A percentile compares a stretch with the other conserved stretches of the same genome.
Conservation (phyloP, 2,797 vertebrate genomes). For the Micrastur ruficollis region DNA sequence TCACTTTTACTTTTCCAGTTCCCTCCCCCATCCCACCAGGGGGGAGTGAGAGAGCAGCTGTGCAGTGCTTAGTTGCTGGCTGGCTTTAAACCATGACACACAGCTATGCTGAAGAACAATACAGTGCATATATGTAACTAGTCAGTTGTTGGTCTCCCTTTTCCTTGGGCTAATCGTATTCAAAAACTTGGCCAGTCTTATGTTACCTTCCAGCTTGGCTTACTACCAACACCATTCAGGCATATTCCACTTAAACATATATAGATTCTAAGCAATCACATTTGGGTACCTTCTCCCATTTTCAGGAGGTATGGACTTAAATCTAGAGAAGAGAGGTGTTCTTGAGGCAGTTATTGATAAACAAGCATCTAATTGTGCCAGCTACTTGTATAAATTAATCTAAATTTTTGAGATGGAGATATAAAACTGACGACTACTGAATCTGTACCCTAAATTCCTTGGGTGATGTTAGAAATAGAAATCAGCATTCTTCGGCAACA, state of each 20-base stretch:
- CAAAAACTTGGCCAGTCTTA: not conserved
- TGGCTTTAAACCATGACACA: not conserved
- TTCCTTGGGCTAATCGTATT: not conserved
- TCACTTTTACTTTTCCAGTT: not conserved
- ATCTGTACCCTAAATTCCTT: not conserved
- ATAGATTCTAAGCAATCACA: not conserved
- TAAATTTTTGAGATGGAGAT: not conserved
- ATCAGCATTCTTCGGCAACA: not conserved
- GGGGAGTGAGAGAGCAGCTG: not conserved
- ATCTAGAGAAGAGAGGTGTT: not conserved
- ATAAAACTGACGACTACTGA: not conserved
- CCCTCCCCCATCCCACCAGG: not conserved
- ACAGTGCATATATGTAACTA: not conserved
- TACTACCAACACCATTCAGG: not conserved
- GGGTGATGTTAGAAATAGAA: not conserved
- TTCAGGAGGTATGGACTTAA: not conserved
- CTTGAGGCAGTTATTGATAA: not conserved
- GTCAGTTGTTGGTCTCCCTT: not conserved
- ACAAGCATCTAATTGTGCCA: not conserved
- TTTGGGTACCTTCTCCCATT: not conserved
- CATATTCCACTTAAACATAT: not conserved
- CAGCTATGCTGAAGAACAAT: not conserved
- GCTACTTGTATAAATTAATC: not conserved
- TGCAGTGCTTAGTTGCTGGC: too few relatives aligned
- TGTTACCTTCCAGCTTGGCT: not conserved